Evolutionary conservation across 2,888 invertebrate genomes (phyloP).

Genomic region (Sycophila texana): DNA sequence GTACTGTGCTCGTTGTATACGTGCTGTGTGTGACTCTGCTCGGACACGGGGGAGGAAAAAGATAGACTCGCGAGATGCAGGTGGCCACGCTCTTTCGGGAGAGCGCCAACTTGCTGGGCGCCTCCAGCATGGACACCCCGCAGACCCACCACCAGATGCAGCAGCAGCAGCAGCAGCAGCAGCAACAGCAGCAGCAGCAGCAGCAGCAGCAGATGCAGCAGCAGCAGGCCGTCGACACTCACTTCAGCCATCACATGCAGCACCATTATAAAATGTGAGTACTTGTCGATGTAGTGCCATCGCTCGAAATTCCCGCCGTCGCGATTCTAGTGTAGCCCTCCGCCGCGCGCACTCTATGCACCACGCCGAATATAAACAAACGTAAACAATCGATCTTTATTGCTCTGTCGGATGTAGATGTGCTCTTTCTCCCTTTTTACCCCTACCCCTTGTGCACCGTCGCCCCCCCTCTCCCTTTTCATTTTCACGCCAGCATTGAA

Average conservation of each 20-base stretch:
- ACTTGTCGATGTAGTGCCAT: no score
- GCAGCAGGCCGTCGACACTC: slow-evolving; percentile 69
- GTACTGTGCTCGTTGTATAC: neutral
- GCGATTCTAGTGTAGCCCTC: neutral
- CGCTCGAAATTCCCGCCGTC: neutral
- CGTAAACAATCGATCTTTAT: slow-evolving; percentile 1
- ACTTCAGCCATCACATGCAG: slow-evolving; percentile 73
- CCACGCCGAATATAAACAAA: slow-evolving; percentile 20
- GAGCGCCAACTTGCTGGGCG: slow-evolving; percentile 82
- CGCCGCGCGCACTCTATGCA: neutral
- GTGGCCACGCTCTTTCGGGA: slow-evolving; percentile 83
- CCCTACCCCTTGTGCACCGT: neutral
- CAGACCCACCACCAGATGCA: slow-evolving; percentile 70
- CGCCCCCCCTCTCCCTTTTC: neutral
- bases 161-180: slow-evolving; percentile 66
- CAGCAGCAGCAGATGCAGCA: slow-evolving; percentile 66
- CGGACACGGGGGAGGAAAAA: slow-evolving; percentile 2
- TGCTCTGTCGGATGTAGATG: neutral
- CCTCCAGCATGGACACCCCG: slow-evolving; percentile 78
- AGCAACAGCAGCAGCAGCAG: slow-evolving; percentile 66
- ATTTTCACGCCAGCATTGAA: no score
- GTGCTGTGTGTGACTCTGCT: neutral
- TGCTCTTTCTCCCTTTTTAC: neutral
- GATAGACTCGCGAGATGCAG: slow-evolving; percentile 77
- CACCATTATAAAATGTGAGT: slow-evolving; percentile 75